Evolutionary conservation across 2,888 invertebrate species (phyloP), one percentile per base, ranked within the genome.

Genomic region (Cephus nigrinus): DNA sequence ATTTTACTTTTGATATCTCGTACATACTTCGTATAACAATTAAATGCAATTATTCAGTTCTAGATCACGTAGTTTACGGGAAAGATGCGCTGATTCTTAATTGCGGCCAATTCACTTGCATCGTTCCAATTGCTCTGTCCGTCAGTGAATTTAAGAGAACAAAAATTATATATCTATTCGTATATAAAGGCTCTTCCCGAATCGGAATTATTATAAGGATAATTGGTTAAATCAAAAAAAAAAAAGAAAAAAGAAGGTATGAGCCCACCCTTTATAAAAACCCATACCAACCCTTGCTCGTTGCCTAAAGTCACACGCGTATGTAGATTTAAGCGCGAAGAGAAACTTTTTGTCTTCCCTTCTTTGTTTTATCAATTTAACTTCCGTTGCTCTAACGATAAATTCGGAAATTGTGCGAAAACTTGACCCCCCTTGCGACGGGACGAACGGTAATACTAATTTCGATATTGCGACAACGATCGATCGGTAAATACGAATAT

Each of bases 11-110:
- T 55, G 55, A 55, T 55, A 55, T 55, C 55, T 55, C 55, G 55
- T 55, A 55, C 55, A 55, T 78, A 81, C 73, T 55, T 23, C 76
- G 75, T 79, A 80, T 80, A 83, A 79, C 80, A 77, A 81, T 83
- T 78, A 81, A 82, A 77, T 83, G 79, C 77, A 80, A 77, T 76
- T 73, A 75, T 73, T 79, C 31, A 40, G 74, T 76, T 32, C 55
- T 55, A 55, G 55, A 55, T 55, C 23, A 23, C 55, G 55, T 55
- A 9, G 55, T 2, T 9, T 2, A 55, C 23, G 23, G 55, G 5
- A 55, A 55, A 23, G 55, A 55, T 23, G 55, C 55, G 55, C 55
- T 55, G 1, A 55, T 55, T 55, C 9, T 55, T 9, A 55, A 55
- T 55, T 23, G 9, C 23, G 55, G 55, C 55, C 55, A 55, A 55